Evolutionary conservation across 2,113 vertebrate species (phyloP).

Genomic region (Cochlearius cochlearius): DNA sequence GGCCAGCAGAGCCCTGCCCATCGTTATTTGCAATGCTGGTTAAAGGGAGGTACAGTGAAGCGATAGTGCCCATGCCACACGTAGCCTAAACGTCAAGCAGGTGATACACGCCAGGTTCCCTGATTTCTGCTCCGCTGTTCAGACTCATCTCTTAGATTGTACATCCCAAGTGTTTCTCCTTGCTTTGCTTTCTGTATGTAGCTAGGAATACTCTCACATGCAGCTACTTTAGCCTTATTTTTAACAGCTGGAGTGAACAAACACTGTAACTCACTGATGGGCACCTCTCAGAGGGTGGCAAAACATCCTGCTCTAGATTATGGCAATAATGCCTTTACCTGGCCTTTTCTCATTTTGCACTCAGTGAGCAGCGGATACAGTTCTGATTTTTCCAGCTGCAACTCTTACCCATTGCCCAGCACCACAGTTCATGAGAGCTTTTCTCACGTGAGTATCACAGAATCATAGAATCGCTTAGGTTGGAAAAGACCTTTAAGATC

Average conservation of each 20-base stretch:
- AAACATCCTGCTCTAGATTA: not conserved
- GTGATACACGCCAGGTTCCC: accelerated
- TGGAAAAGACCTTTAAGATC: too few relatives aligned
- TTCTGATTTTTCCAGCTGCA: not conserved
- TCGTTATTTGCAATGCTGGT: not conserved
- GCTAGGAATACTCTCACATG: not conserved
- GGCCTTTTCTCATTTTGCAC: not conserved
- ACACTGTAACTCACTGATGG: not conserved
- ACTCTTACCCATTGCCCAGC: not conserved
- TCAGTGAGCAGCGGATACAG: not conserved
- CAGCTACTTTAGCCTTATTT: not conserved
- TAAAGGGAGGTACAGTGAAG: not conserved
- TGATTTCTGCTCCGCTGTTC: not conserved
- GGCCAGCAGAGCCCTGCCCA: not conserved
- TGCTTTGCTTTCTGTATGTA: not conserved
- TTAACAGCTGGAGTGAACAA: not conserved
- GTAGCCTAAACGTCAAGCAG: not conserved
- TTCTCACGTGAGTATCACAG: not conserved
- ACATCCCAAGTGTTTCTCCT: not conserved
- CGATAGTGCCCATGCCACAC: not conserved
- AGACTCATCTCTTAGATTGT: not conserved
- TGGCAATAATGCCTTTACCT: not conserved
- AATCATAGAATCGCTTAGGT: too few relatives aligned
- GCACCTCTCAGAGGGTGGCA: not conserved
- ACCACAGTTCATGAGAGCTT: not conserved